These are phyloP conservation scores for Channallabes apus DNA, from an alignment of 2,797 vertebrate genomes.

Conservation along the genomic window DNA sequence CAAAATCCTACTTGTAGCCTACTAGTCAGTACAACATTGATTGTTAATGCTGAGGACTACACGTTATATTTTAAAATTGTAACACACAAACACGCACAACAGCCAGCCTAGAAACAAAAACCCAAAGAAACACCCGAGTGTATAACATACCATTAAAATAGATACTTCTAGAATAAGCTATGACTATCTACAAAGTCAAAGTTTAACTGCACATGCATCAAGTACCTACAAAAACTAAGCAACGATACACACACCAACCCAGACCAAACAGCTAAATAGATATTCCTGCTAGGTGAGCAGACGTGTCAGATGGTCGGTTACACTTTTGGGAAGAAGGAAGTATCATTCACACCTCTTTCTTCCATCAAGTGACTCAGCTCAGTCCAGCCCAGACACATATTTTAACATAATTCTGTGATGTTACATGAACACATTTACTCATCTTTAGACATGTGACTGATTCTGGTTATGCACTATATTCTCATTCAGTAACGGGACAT, in stretches of 20 bases:
- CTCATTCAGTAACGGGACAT: constrained; percentile 35
- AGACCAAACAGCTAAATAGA: not conserved
- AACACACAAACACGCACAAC: not conserved
- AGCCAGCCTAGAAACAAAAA: not conserved
- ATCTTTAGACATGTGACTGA: constrained; percentile 37
- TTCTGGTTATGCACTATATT: constrained; percentile 19
- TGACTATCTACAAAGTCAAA: not conserved
- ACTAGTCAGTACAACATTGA: not conserved
- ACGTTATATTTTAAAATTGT: not conserved
- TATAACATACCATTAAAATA: not conserved
- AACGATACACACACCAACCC: not conserved
- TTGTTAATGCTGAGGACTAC: not conserved
- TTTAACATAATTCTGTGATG: constrained; percentile 51
- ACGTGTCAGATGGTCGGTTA: not conserved
- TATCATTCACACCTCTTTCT: constrained; percentile 23
- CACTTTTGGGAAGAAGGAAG: constrained; percentile 42
- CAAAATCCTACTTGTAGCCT: not conserved
- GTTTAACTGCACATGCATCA: constrained; percentile 6
- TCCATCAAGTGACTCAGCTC: constrained; percentile 46
- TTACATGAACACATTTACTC: constrained; percentile 48
- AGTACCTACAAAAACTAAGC: not conserved
- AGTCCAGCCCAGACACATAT: constrained; percentile 48
- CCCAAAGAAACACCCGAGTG: not conserved
- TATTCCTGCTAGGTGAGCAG: constrained; percentile 6
- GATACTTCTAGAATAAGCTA: not conserved